Evolutionary conservation across 2,888 invertebrate species (phyloP).

Genomic region (Empis livida): DNA sequence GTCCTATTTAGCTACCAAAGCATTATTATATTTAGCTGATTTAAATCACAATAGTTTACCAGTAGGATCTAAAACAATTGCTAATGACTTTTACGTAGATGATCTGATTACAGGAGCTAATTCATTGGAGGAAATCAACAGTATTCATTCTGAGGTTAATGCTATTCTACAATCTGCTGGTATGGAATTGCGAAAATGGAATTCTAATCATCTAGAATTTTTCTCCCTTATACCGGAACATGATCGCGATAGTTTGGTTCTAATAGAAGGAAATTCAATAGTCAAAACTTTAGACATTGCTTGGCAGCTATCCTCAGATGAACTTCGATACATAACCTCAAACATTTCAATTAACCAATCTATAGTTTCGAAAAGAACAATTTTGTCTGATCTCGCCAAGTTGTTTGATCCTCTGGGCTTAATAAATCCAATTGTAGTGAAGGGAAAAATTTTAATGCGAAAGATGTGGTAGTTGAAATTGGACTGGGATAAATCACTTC

Average conservation of each 20-base stretch:
- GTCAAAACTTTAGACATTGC: slow-evolving; percentile 8
- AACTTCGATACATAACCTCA: background rate
- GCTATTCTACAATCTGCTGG: background rate
- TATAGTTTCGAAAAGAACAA: slow-evolving; percentile 5
- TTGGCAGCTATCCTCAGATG: slow-evolving; percentile 6
- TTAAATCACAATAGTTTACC: background rate
- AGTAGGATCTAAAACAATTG: background rate
- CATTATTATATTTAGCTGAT: background rate
- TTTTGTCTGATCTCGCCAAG: slow-evolving; percentile 5
- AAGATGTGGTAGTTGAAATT: slow-evolving; percentile 9
- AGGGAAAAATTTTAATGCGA: slow-evolving; percentile 9
- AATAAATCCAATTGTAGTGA: slow-evolving; percentile 10
- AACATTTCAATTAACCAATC: background rate
- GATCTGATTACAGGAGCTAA: background rate
- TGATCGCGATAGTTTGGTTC: background rate
- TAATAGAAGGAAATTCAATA: slow-evolving; percentile 1
- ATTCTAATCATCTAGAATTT: background rate
- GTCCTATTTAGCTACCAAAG: slow-evolving; percentile 9
- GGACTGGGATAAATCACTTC: slow-evolving; percentile 9
- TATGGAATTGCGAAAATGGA: background rate
- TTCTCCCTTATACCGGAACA: background rate
- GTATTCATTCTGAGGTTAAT: background rate
- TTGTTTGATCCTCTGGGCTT: slow-evolving; percentile 12
- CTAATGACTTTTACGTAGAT: background rate
- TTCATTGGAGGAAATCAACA: background rate